Evolutionary conservation across 2,113 vertebrate species (phyloP), one percentile per base, ranked within the genome.

Genomic region (Cinclus cinclus): DNA sequence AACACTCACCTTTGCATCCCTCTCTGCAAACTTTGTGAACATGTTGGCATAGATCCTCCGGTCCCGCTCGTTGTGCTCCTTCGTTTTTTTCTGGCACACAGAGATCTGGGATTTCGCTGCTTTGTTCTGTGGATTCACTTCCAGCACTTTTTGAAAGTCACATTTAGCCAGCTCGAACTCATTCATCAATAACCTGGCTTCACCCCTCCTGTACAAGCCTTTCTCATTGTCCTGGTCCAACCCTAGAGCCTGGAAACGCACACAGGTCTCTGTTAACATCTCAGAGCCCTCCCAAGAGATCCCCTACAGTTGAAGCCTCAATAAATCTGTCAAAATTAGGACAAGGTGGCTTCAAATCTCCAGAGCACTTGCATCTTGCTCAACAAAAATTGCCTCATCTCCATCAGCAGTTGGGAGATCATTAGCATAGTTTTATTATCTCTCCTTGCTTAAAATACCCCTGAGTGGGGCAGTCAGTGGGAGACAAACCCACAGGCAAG

Each of bases 11-110:
- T 99, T 99, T 14, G 98, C 98, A 1, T 99, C 99, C 83, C 96
- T 98, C 94, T 99, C 99, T 2, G 99, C 99, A 71, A 99, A 99
- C 96, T 99, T 99, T 73, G 99, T 96, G 97, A 99, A 99, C 99
- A 99, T 99, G 97, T 99, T 99, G 97, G 99, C 99, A 0, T 99
- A 99, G 90, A 98, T 99, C 97, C 87, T 98, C 93, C 99, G 98
- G 98, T 99, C 99, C 53, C 97, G 97, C 92, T 99, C 99, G 0
- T 99, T 98, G 97, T 99, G 98, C 86, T 99, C 99, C 92, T 98
- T 99, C 0, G 99, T 99, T 70, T 98, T 99, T 65, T 95, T 98
- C 96, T 99, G 99, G 96, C 99, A 99, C 94, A 98, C 59, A 2
- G 97, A 97, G 87, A 99, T 99, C 97, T 99, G 99, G 59, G 97